A percentile compares a stretch with the other conserved stretches of the same genome.
Evolutionary conservation across 2,113 vertebrate species (phyloP).

Genomic region (Ptychochromis oligacanthus): DNA sequence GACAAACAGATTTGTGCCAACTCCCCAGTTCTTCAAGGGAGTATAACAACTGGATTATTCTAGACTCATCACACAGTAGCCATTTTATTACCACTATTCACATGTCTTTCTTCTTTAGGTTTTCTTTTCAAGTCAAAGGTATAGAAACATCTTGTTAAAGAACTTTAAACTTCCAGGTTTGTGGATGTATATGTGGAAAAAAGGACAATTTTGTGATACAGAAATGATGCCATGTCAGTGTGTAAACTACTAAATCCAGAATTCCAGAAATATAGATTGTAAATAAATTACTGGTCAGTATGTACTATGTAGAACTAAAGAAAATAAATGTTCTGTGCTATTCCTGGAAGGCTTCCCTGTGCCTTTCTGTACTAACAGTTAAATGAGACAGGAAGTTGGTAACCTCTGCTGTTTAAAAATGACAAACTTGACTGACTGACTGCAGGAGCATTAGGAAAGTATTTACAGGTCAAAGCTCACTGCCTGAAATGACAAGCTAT

Average conservation of each 20-base stretch:
- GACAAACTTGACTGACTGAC: not conserved
- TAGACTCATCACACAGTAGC: not conserved
- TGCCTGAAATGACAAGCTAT: not conserved
- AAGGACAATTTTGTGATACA: no score
- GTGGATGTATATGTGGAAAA: no score
- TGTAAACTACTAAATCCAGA: no score
- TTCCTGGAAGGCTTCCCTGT: not conserved
- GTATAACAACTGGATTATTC: not conserved
- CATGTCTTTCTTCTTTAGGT: not conserved
- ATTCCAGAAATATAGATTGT: no score
- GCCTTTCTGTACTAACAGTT: not conserved
- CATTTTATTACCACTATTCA: not conserved
- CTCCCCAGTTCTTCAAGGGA: not conserved
- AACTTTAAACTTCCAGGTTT: no score
- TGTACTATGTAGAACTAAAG: no score
- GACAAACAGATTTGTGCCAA: slow-evolving; percentile 11
- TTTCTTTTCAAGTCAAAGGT: not conserved
- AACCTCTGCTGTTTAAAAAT: not conserved
- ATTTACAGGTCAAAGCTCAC: not conserved
- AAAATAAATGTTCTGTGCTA: not conserved
- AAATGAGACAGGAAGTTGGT: not conserved
- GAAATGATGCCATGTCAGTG: no score
- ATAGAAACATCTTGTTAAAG: not conserved
- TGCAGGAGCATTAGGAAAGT: not conserved
- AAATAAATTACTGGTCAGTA: no score